phyloP scores from a whole-genome alignment of 2,797 vertebrate species.

The Taeniopygia guttata region DNA sequence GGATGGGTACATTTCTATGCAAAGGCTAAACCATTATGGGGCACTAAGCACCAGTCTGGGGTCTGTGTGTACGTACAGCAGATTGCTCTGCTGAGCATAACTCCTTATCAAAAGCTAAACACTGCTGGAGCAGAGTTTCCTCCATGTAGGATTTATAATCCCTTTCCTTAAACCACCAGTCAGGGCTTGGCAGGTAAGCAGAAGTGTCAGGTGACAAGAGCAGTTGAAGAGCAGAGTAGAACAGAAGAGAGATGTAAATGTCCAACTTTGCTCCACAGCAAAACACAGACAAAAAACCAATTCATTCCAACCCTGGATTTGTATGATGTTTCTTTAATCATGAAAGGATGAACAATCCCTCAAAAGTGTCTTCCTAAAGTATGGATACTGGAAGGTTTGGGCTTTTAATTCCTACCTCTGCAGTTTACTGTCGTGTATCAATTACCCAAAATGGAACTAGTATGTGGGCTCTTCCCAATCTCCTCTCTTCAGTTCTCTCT shows the following conservation, averaged over 20 bases:
- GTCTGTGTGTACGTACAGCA: neutral
- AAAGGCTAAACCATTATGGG: neutral
- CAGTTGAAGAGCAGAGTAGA: neutral
- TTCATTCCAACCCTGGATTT: neutral
- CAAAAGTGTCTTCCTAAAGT: neutral
- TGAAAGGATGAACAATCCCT: neutral
- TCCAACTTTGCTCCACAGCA: neutral
- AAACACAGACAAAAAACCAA: neutral
- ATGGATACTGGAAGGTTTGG: neutral
- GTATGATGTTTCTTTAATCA: neutral
- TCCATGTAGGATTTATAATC: neutral
- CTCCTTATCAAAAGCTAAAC: neutral
- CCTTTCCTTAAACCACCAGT: neutral
- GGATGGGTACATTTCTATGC: neutral
- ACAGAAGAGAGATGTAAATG: neutral
- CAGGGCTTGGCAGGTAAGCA: neutral
- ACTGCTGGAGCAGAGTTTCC: neutral
- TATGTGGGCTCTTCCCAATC: neutral
- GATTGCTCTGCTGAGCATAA: neutral
- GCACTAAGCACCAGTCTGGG: neutral
- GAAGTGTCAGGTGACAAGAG: neutral
- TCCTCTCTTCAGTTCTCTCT: neutral
- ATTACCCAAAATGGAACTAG: neutral
- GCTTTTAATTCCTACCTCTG: neutral
- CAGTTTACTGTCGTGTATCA: neutral